These are phyloP conservation scores for Plutomurus gul DNA, from an alignment of 1,140 invertebrate species.

Conservation along the genomic window DNA sequence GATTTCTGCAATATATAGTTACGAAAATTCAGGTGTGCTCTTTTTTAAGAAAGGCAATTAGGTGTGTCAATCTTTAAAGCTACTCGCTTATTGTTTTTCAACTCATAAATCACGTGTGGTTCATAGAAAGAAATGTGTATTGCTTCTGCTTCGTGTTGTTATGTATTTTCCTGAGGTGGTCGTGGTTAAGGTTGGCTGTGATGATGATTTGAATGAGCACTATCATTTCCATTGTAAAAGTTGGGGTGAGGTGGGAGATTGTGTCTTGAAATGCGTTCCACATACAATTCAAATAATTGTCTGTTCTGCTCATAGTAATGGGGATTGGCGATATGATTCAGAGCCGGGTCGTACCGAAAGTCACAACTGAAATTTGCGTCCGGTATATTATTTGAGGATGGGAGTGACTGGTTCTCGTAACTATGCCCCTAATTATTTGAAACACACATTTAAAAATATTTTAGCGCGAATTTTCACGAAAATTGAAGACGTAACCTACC, in stretches of 20 bases:
- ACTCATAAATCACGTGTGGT: too few species aligned
- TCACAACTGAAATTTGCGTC: neutral
- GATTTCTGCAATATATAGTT: too few species aligned
- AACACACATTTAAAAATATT: neutral
- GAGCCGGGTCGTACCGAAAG: conserved; percentile 29
- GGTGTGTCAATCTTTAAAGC: too few species aligned
- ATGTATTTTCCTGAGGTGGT: neutral
- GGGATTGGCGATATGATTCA: conserved; percentile 34
- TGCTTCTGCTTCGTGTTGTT: too few species aligned
- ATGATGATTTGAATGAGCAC: neutral
- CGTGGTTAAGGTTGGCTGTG: neutral
- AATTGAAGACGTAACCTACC: neutral
- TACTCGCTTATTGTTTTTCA: too few species aligned
- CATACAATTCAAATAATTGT: conserved; percentile 39
- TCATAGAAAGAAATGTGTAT: too few species aligned
- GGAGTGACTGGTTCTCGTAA: neutral
- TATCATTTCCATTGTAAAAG: neutral
- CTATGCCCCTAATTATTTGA: neutral
- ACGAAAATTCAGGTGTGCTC: too few species aligned
- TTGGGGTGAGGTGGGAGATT: conserved; percentile 35
- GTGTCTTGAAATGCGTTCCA: conserved; percentile 34
- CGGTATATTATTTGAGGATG: neutral
- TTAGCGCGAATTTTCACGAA: neutral
- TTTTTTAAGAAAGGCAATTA: too few species aligned
- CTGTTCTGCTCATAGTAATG: conserved; percentile 45